These are phyloP conservation scores for Octomys mimax DNA, from an alignment of 2,797 vertebrate genomes.

Conservation along the genomic window DNA sequence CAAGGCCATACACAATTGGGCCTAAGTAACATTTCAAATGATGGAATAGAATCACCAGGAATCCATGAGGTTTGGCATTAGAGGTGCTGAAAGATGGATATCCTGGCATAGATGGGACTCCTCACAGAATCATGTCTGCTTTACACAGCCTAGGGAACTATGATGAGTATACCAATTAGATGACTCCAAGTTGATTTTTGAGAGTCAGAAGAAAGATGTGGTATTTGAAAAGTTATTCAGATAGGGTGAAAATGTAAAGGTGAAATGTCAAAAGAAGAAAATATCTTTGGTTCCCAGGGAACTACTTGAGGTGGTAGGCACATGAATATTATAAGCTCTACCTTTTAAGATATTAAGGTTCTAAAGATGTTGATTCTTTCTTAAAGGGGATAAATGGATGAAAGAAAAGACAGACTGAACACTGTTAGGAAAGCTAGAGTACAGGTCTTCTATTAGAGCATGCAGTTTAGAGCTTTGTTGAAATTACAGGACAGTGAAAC, in stretches of 20 bases:
- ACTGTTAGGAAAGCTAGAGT: neutral
- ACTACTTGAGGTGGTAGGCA: neutral
- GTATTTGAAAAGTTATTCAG: neutral
- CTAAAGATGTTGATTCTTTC: conserved; percentile 16
- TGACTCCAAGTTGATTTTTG: conserved; percentile 33
- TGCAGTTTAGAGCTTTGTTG: conserved; percentile 29
- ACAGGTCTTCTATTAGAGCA: neutral
- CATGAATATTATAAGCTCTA: neutral
- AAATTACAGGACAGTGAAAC: conserved; percentile 26
- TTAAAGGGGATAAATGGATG: neutral
- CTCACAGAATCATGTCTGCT: neutral
- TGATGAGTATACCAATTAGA: neutral
- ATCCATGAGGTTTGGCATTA: neutral
- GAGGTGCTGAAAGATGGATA: neutral
- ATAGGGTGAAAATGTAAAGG: conserved; percentile 15
- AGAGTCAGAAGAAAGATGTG: neutral
- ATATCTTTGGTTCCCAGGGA: neutral
- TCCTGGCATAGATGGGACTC: neutral
- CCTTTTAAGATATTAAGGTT: conserved; percentile 61
- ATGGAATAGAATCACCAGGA: neutral
- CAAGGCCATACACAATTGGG: neutral
- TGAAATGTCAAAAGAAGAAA: neutral
- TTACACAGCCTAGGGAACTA: conserved; percentile 39
- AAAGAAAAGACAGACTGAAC: neutral
- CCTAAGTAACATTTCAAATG: neutral